A percentile compares a stretch with the other conserved stretches of the same genome.
These are phyloP conservation scores for Sander vitreus DNA, from an alignment of 2,113 vertebrate genomes.

Conservation along the genomic window DNA sequence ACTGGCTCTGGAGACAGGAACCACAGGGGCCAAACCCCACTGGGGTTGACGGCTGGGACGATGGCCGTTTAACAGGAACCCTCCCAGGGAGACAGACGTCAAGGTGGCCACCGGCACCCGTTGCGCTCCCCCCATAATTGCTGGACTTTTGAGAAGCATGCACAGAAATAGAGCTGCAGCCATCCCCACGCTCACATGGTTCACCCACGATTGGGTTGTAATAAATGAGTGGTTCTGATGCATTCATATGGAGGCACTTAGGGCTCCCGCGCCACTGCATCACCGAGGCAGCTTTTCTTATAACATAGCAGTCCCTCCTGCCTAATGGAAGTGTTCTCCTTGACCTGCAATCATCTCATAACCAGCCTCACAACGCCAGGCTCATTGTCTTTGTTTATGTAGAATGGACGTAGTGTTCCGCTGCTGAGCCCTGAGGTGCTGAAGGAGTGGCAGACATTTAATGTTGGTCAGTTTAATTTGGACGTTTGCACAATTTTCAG, in stretches of 20 bases:
- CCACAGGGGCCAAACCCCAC: conserved; percentile 79
- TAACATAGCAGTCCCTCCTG: conserved; percentile 75
- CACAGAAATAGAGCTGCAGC: conserved; percentile 83
- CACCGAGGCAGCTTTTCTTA: conserved; percentile 77
- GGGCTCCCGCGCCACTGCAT: conserved; percentile 72
- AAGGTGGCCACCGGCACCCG: conserved; percentile 84
- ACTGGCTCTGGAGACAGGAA: conserved; percentile 75
- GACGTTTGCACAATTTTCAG: conserved; percentile 46
- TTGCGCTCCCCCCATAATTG: conserved; percentile 85
- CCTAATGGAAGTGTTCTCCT: conserved; percentile 79
- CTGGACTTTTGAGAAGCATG: conserved; percentile 80
- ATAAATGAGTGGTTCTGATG: conserved; percentile 84
- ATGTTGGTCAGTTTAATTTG: conserved; percentile 63
- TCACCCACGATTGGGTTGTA: conserved; percentile 84
- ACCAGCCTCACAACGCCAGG: conserved; percentile 57
- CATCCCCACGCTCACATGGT: conserved; percentile 77
- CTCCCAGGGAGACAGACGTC: conserved; percentile 85
- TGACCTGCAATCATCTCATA: conserved; percentile 79
- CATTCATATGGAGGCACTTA: conserved; percentile 86
- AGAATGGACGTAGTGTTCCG: conserved; percentile 30
- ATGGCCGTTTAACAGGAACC: conserved; percentile 78
- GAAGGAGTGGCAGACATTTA: conserved; percentile 59
- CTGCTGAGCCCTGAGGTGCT: conserved; percentile 34
- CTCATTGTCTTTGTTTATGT: conserved; percentile 76
- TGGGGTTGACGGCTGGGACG: conserved; percentile 74